Base-by-base conservation (phyloP, 2,888 invertebrate species). In the Nysson spinosus region DNA sequence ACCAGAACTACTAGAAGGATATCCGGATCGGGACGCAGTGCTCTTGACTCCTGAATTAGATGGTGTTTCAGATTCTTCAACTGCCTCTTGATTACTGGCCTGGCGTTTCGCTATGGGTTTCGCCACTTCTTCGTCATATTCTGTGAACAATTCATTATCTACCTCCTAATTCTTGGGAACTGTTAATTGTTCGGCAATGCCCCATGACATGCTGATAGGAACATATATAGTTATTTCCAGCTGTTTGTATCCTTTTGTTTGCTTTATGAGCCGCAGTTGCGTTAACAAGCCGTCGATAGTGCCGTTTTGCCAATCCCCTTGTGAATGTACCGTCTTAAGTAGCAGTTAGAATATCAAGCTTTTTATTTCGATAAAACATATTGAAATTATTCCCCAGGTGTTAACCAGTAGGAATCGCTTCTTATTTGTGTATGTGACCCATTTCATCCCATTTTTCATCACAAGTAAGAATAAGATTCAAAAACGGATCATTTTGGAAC, bases 101-200 rank as follows among this genome's bases (percentile, higher is more conserved):
- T 82, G 79, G 5, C 81, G 79, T 55, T 73, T 78, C 28, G 44
- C 47, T 17, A 76, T 28, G 37, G 34, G 73, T 74, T 52, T 79
- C 42, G 58, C 52, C 32, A 78, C 79, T 4, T 65, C 80, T 12
- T 76, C 79, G 51, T 77, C 68, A 67, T 76, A 63, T 12, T 85
- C 86, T 86, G 85, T 67, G 78, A 85, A 85, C 80, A 86, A 77
- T 77, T 81, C 81, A 72, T 65, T 47, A 72, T 74, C 79, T 78
- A 64, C 77, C 69, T 72, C 64, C 75, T 72, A 74, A 73, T 55
- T 75, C 57, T 49, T 35, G 46, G 40, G 55, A 28, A 43, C 4
- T 44, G 28, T 42, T 54, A 37, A 17, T 12, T 14, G 24, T 26
- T n/a, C 14, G 16, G 26, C 35, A 24, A 20, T 11, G 40, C 61